phyloP scores from a whole-genome alignment of 1,140 invertebrate genomes.

The Vanessa atalanta region DNA sequence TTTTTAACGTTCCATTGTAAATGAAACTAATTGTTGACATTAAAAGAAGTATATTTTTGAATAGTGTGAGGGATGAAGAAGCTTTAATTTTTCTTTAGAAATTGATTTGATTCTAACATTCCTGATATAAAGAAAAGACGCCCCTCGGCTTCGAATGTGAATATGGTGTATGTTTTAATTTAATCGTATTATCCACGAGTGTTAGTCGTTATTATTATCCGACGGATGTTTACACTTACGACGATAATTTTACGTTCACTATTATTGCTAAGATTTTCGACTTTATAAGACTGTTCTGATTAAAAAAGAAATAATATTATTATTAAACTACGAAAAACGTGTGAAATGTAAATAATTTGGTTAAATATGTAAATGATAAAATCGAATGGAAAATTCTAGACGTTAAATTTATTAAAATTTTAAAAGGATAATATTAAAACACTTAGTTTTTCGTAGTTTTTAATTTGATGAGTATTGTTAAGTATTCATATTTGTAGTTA shows the following conservation, averaged over 20 bases:
- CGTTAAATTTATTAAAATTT: slow-evolving; percentile 28
- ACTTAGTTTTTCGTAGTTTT: slow-evolving; percentile 47
- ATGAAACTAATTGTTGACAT: neutral
- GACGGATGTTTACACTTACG: slow-evolving; percentile 32
- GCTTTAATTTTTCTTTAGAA: slow-evolving; percentile 47
- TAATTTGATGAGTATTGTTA: slow-evolving; percentile 54
- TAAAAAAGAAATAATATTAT: slow-evolving; percentile 26
- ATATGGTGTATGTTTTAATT: slow-evolving; percentile 37
- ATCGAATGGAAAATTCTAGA: neutral
- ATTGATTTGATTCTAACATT: slow-evolving; percentile 44
- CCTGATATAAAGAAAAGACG: slow-evolving; percentile 40
- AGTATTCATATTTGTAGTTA: slow-evolving; percentile 56
- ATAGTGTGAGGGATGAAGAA: slow-evolving; percentile 40
- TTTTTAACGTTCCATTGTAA: slow-evolving; percentile 14
- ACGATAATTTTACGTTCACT: slow-evolving; percentile 28
- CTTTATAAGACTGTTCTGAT: slow-evolving; percentile 55
- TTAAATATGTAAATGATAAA: neutral
- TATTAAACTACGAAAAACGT: slow-evolving; percentile 42
- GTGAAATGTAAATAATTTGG: neutral
- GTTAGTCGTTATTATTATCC: neutral
- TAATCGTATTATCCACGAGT: slow-evolving; percentile 29
- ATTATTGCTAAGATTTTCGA: slow-evolving; percentile 45
- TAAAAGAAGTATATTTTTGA: neutral
- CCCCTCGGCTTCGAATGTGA: slow-evolving; percentile 43
- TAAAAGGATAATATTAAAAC: neutral